Evolutionary conservation across 1,140 invertebrate genomes (phyloP), one percentile per base, ranked within the genome.

Genomic region (Xylocopa sonorina): DNA sequence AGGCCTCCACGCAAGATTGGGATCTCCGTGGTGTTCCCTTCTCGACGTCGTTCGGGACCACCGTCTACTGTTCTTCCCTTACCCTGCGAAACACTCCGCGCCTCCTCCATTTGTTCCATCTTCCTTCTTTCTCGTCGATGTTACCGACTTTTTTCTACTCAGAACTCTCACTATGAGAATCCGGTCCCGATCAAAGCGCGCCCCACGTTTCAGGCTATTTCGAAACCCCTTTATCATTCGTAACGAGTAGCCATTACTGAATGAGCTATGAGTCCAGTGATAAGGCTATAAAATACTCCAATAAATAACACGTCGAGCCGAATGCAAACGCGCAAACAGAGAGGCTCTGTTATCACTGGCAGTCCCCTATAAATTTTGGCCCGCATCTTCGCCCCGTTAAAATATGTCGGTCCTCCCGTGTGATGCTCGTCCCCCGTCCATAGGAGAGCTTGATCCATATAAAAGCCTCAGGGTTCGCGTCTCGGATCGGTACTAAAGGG

Each of bases 1-100:
- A 90, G 89, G 88, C 89, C 84, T 91, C 90, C 87, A 85, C 84
- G 84, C 82, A 84, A 90, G 90, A 91, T 91, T 91, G 88, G 88
- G 88, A 90, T 91, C 90, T 90, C 63, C 69, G 32, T 43, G 84
- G 32, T 84, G 80, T 86, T 86, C 80, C 82, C 78, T 86, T 71
- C 73, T 78, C 72, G 67, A 64, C 68, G 55, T 74, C 79, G 74
- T 67, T 71, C 83, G 68, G 69, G 34, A 75, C 71, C 66, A 50
- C 18, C 72, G 50, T 80, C 78, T 67, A 53, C 55, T 58, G 63
- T 79, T 57, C 38, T 34, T 51, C 64, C 71, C 69, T 69, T 63
- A 63, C 63, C 57, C 77, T 71, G 77, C 57, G 55, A 32, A 67
- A 18, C 64, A 34, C 9, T 51, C 67, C 46, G 43, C 66, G 27